phyloP scores from a whole-genome alignment of 1,140 invertebrate genomes.

The Drosophila funebris region DNA sequence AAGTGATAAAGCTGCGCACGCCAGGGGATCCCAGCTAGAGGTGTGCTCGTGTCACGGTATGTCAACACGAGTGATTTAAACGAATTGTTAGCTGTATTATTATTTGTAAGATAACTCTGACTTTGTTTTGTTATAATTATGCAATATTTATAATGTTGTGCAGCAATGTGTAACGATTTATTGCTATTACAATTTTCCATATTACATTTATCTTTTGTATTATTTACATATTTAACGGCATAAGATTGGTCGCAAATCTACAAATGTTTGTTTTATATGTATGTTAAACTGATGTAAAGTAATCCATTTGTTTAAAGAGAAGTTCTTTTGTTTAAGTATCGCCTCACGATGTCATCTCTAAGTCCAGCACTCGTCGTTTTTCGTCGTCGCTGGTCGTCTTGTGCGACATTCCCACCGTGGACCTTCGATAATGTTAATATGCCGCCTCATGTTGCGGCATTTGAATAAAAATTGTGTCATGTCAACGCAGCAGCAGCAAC shows the following conservation, averaged over 20 bases:
- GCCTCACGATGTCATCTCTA: conserved; percentile 6
- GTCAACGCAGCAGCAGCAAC: conserved; percentile 42
- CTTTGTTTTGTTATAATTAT: no score
- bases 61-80: not conserved
- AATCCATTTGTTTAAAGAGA: no score
- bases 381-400: conserved; percentile 45
- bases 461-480: conserved; percentile 82
- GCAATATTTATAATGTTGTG: no score
- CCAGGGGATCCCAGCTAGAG: conserved; percentile 52
- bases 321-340: not conserved
- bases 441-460: conserved; percentile 73
- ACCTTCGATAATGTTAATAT: conserved; percentile 63
- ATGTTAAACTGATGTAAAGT: no score
- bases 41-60: not conserved
- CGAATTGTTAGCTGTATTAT: not conserved
- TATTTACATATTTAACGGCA: no score
- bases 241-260: no score
- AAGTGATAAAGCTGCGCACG: conserved; percentile 80
- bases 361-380: not conserved
- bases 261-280: no score
- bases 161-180: no score
- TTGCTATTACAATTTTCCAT: no score
- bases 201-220: no score
- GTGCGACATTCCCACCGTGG: conserved; percentile 73
- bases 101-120: no score